phyloP scores from a whole-genome alignment of 2,113 vertebrate genomes.

The Mormoops blainvillei region DNA sequence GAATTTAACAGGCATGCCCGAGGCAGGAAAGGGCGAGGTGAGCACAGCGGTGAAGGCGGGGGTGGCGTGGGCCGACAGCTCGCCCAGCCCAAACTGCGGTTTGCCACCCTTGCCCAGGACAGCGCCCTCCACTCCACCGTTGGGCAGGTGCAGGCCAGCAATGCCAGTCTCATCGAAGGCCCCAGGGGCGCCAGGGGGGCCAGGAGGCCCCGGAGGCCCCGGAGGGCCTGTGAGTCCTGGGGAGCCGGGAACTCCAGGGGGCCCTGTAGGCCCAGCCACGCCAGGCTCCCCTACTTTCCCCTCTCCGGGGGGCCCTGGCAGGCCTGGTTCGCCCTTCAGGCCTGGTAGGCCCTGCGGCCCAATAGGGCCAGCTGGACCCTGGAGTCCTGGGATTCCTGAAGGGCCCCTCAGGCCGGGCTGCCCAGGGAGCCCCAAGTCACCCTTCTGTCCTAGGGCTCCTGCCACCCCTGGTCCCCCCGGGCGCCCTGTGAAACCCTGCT shows the following conservation, averaged over 20 bases:
- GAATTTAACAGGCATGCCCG: constrained; percentile 95
- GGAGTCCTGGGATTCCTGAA: constrained; percentile 94
- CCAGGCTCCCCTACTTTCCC: constrained; percentile 89
- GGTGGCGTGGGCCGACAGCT: constrained; percentile 86
- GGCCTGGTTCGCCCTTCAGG: constrained; percentile 89
- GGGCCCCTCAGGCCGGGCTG: constrained; percentile 90
- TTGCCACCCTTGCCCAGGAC: constrained; percentile 87
- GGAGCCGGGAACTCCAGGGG: constrained; percentile 88
- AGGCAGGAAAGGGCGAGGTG: constrained; percentile 93
- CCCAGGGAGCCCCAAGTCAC: constrained; percentile 89
- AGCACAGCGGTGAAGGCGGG: constrained; percentile 97
- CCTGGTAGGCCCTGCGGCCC: constrained; percentile 94
- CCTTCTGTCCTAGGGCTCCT: constrained; percentile 87
- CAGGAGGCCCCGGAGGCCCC: constrained; percentile 75
- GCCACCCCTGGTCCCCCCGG: constrained; percentile 89
- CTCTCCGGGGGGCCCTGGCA: constrained; percentile 88
- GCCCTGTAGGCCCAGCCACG: constrained; percentile 88
- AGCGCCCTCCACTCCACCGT: constrained; percentile 87
- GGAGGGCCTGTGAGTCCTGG: constrained; percentile 87
- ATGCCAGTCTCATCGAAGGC: constrained; percentile 87
- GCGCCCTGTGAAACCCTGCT: constrained; percentile 88
- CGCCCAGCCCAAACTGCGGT: constrained; percentile 86
- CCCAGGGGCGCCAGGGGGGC: constrained; percentile 78
- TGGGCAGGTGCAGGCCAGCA: constrained; percentile 85
- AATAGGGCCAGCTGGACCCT: constrained; percentile 93